Evolutionary conservation across 2,113 vertebrate genomes (phyloP).

Genomic region (Prunella fulvescens): DNA sequence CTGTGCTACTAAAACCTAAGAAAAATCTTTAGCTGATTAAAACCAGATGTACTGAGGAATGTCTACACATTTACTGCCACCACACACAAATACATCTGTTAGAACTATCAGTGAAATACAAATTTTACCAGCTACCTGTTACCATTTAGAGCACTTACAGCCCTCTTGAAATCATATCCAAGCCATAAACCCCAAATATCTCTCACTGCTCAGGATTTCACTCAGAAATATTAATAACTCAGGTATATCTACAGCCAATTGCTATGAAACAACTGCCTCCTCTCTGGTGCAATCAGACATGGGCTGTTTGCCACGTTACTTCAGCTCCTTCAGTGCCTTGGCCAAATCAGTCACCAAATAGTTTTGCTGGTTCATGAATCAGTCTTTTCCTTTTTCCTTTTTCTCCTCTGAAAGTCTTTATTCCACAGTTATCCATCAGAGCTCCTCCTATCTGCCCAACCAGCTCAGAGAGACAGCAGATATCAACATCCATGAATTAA

Average conservation of each 20-base stretch:
- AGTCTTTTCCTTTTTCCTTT: neutral
- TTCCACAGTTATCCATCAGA: neutral
- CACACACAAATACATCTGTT: neutral
- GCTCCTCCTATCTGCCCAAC: neutral
- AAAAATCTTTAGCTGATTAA: neutral
- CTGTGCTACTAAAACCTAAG: neutral
- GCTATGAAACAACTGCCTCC: neutral
- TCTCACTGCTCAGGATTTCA: neutral
- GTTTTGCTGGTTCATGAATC: neutral
- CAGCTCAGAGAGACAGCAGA: neutral
- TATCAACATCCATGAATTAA: neutral
- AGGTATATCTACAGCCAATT: neutral
- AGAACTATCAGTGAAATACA: neutral
- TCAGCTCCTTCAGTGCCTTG: neutral
- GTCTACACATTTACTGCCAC: neutral
- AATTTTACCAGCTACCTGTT: neutral
- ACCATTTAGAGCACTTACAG: neutral
- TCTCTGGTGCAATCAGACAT: neutral
- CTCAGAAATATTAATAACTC: neutral
- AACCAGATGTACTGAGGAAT: neutral
- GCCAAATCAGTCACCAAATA: neutral
- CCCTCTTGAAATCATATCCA: neutral
- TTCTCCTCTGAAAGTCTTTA: neutral
- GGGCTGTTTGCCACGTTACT: neutral
- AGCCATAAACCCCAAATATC: neutral